Evolutionary conservation across 1,140 invertebrate species (phyloP), one percentile per base, ranked within the genome.

Genomic region (Ceratina japonica): DNA sequence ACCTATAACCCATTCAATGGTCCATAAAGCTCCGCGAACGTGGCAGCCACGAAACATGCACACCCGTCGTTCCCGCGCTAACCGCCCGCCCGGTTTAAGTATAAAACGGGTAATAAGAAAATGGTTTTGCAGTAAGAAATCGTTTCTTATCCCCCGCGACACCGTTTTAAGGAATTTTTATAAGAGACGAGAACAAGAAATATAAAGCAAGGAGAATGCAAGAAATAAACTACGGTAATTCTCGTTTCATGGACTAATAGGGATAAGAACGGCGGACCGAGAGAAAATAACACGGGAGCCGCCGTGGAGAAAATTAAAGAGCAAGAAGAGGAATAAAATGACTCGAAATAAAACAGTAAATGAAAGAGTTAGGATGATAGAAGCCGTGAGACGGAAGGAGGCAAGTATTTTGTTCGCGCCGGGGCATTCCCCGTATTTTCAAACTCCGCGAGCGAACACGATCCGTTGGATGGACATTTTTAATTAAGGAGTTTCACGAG

Each of bases 1-100:
- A 62, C 68, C 68, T 13, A 27, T 72, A 71, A 77, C 16, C 22
- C n/a, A 44, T 76, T 52, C 65, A 22, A 8, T 71, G 66, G 54
- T 24, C 68, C 51, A 78, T 78, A 78, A 78, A 78, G 59, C 59
- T 22, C 18, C 13, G 18, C 4, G 44, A 24, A 24, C 44, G 44
- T 12, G 20, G 20, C 5, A 15, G 12, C 2, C 16, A 2, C n/a
- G 15, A 22, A 71, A 16, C 54, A 37, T 54, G 16, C n/a, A 16
- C 2, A 16, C 8, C 18, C 49, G 52, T 12, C 62, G 27, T 16
- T 51, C 15, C 16, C 24, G 24, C 44, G 52, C 5, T 44, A 44
- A 44, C 10, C 5, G 37, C 10, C 37, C 27, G 1, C 2, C 37
- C 5, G 37, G 37, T 10, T 10, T 3, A 44, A 10, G 10, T 44